Evolutionary conservation across 53 echinoderm and acorn worm species (phyloP).

Genomic region (Echinometra lucunter): DNA sequence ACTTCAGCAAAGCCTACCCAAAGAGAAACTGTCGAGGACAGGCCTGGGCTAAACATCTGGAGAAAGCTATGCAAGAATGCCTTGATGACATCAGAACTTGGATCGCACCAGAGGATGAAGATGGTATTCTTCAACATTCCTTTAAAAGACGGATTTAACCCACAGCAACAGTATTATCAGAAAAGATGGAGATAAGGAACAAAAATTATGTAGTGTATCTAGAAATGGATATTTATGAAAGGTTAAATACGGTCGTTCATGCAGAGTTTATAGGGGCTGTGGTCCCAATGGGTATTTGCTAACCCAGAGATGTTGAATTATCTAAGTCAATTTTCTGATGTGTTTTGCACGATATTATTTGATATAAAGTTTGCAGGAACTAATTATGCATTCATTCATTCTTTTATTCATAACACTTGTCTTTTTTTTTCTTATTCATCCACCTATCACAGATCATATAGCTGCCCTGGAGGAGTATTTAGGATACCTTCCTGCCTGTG

Average conservation of each 20-base stretch:
- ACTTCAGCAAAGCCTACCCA: background rate
- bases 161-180: background rate
- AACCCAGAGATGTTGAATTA: no score
- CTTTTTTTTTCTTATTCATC: background rate
- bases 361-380: no score
- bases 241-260: no score
- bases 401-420: background rate
- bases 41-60: constrained; percentile 10
- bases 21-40: constrained; percentile 35
- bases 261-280: no score
- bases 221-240: no score
- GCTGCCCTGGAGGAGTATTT: background rate
- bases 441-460: constrained; percentile 1
- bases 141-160: background rate
- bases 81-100: background rate
- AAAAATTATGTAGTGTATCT: background rate
- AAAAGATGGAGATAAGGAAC: background rate
- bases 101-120: constrained; percentile 23
- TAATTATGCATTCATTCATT: no score
- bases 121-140: background rate
- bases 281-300: no score
- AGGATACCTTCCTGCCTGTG: background rate
- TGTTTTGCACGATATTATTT: no score
- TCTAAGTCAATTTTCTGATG: no score
- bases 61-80: background rate